These are phyloP conservation scores for Rattus rattus DNA, from an alignment of 2,113 vertebrate species.

Conservation along the genomic window DNA sequence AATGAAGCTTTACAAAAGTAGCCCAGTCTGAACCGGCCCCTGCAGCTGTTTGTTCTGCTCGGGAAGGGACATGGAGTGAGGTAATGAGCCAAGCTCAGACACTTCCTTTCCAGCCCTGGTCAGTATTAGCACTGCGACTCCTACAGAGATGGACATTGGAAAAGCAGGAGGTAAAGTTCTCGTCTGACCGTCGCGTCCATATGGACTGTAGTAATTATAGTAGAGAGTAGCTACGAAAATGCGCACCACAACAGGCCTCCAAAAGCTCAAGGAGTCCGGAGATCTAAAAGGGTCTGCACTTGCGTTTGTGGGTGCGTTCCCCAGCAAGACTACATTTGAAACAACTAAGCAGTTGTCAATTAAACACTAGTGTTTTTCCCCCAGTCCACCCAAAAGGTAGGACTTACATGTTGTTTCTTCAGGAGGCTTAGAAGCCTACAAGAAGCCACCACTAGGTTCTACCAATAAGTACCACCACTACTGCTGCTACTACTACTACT, in stretches of 20 bases:
- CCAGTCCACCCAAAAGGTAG: background rate
- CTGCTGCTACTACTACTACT: no score
- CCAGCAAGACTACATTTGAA: background rate
- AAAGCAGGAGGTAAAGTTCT: background rate
- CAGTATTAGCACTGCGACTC: background rate
- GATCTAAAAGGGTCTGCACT: background rate
- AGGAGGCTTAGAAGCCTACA: background rate
- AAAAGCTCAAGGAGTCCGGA: background rate
- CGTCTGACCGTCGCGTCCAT: background rate
- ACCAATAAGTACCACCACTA: accelerated
- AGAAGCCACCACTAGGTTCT: background rate
- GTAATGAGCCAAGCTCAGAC: background rate
- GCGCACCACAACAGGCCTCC: background rate
- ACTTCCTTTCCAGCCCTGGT: background rate
- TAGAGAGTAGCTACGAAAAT: background rate
- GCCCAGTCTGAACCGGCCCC: background rate
- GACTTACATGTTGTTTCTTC: background rate
- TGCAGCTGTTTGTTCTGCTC: constrained; percentile 21
- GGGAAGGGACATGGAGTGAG: background rate
- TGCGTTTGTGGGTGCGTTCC: background rate
- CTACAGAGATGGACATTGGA: background rate
- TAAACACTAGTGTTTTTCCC: background rate
- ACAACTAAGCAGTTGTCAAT: background rate
- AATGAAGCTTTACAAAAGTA: constrained; percentile 44
- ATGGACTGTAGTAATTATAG: background rate